Evolutionary conservation across 2,888 invertebrate species (phyloP), one percentile per base, ranked within the genome.

Genomic region (Quadroppia sp.): DNA sequence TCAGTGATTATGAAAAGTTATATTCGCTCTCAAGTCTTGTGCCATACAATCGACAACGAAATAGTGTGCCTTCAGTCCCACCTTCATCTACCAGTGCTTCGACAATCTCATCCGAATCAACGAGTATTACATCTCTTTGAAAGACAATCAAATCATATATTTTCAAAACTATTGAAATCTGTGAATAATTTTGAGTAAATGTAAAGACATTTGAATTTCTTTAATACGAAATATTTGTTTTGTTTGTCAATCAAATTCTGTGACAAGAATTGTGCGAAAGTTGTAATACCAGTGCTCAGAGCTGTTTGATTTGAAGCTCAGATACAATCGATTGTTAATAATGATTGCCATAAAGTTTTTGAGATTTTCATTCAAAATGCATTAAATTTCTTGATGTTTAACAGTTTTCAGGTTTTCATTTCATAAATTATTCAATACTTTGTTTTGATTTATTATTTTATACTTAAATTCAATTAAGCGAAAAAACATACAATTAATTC

Each of bases 1-100:
- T 86, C 50, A 86, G 86, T 74, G 89, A 89, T 80, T 85, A 86
- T 76, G 84, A 86, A 72, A 84, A 88, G 76, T 88, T 88, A 79
- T 88, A 86, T 80, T 89, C 89, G 53, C 84, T 90, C 79, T 75
- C 71, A 30, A 71, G n/a, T 56, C 53, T 40, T 30, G 53, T 71
- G 36, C 71, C 50, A 71, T 71, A 71, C 53, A n/a, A n/a, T 64
- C 61, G 36, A 15, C 17, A 69, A 9, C 28, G 23, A n/a, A 25
- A 50, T 11, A 45, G 17, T 20, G 13, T 28, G 3, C 17, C 36
- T 15, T 53, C 71, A 20, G 30, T 23, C 11, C 53, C 71, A 0
- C 25, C 71, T 3, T 32, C 71, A n/a, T 71, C 71, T 11, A 71
- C 71, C 28, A 71, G 71, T 71, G 71, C 36, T 15, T 71, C 53